A percentile compares a stretch with the other conserved stretches of the same genome.
Evolutionary conservation across 2,113 vertebrate species (phyloP).

Genomic region (Nicator chloris): DNA sequence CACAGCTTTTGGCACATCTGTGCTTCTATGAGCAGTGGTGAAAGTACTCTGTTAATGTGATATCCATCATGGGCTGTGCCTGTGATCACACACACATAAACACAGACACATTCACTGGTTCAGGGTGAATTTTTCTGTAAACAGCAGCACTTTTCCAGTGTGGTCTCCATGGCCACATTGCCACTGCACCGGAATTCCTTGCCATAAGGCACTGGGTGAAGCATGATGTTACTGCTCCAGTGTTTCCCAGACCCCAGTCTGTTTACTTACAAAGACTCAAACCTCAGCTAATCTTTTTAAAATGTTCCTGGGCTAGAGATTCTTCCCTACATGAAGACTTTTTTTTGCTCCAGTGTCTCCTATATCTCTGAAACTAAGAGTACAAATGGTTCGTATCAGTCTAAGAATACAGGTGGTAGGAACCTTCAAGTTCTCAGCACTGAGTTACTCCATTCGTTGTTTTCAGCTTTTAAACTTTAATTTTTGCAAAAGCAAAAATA

Average conservation of each 20-base stretch:
- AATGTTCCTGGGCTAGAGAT: not conserved
- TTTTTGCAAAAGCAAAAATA: not conserved
- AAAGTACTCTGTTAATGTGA: not conserved
- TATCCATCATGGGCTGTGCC: not conserved
- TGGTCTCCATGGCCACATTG: not conserved
- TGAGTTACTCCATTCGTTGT: not conserved
- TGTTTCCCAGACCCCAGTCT: not conserved
- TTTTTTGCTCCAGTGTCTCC: not conserved
- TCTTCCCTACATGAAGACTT: not conserved
- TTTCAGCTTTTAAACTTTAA: not conserved
- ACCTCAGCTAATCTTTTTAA: not conserved
- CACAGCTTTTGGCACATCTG: conserved; percentile 15
- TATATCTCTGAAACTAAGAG: not conserved
- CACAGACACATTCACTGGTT: not conserved
- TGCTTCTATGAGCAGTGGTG: not conserved
- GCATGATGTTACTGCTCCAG: not conserved
- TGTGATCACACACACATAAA: not conserved
- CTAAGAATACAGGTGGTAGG: not conserved
- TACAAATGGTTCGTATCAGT: not conserved
- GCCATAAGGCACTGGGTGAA: not conserved
- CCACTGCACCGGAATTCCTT: not conserved
- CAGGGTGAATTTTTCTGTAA: not conserved
- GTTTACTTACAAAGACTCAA: not conserved
- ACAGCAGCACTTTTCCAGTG: not conserved
- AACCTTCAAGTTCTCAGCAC: not conserved